Evolutionary conservation across 2,888 invertebrate genomes (phyloP).

Genomic region (Cheilosia pagana): DNA sequence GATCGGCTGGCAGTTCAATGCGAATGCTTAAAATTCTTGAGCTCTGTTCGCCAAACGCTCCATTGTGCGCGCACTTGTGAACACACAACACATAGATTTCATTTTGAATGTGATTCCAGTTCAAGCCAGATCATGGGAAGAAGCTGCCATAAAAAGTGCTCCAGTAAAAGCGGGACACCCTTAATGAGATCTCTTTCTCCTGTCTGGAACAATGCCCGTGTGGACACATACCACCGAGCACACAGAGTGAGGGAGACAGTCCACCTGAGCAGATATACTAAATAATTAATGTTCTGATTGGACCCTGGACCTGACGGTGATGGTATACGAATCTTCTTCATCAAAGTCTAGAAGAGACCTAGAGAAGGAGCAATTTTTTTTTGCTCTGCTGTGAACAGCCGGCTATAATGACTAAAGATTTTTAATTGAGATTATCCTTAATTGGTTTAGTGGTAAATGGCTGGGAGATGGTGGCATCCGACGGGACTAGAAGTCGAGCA

Average conservation of each 20-base stretch:
- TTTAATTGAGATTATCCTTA: slow-evolving; percentile 75
- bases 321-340: slow-evolving; percentile 70
- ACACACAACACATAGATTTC: slow-evolving; percentile 51
- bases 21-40: slow-evolving; percentile 57
- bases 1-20: slow-evolving; percentile 31
- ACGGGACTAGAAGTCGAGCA: slow-evolving; percentile 7
- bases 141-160: slow-evolving; percentile 43
- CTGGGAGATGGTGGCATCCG: slow-evolving; percentile 62
- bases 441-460: slow-evolving; percentile 74
- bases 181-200: slow-evolving; percentile 65
- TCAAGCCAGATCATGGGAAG: slow-evolving; percentile 63
- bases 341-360: slow-evolving; percentile 47
- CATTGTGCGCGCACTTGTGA: slow-evolving; percentile 50
- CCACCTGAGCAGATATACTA: slow-evolving; percentile 55
- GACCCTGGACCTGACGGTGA: slow-evolving; percentile 20
- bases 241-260: neutral
- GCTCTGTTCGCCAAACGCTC: slow-evolving; percentile 29
- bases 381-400: slow-evolving; percentile 17
- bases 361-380: slow-evolving; percentile 32
- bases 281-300: slow-evolving; percentile 71
- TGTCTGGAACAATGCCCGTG: slow-evolving; percentile 51
- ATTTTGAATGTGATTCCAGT: slow-evolving; percentile 51
- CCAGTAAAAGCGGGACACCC: slow-evolving; percentile 53
- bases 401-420: slow-evolving; percentile 71
- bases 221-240: neutral